Conservation (phyloP, 2,888 invertebrate species). For the Slavum lentiscoides region DNA sequence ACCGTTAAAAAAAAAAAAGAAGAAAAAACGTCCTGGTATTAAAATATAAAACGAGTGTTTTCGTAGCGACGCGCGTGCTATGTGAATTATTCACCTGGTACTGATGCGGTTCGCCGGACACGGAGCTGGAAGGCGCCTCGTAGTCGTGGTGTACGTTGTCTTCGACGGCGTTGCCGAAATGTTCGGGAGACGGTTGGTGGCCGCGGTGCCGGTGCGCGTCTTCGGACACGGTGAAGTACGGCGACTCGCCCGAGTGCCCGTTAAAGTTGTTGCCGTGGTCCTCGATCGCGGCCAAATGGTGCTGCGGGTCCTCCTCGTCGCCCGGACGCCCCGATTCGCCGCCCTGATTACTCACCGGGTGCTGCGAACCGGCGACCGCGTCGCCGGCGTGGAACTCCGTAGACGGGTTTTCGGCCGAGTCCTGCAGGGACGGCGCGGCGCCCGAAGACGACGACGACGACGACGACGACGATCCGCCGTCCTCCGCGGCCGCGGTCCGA, state of each 20-base stretch:
- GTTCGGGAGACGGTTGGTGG: neutral
- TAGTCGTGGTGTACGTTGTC: constrained; percentile 7
- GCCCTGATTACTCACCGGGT: neutral
- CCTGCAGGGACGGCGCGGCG: neutral
- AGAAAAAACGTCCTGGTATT: too few species aligned
- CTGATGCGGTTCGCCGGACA: constrained; percentile 27
- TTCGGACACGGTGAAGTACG: constrained; percentile 19
- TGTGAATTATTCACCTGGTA: constrained; percentile 45
- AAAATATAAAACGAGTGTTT: too few species aligned
- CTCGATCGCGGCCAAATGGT: neutral
- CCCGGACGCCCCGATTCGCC: neutral
- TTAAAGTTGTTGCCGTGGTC: constrained; percentile 19
- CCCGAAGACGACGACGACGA: neutral
- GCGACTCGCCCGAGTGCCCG: constrained; percentile 31
- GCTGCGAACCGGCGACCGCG: too few species aligned
- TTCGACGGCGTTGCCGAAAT: neutral
- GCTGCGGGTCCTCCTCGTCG: neutral
- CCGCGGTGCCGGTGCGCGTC: neutral
- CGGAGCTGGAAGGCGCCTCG: constrained; percentile 2
- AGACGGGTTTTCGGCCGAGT: neutral
- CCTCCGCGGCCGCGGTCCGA: neutral
- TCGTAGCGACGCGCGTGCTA: too few species aligned
- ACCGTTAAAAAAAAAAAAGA: too few species aligned
- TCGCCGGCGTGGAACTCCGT: constrained; percentile 16
- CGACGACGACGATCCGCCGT: neutral